Base-by-base conservation (phyloP, 2,888 invertebrate genomes). In the Pterostichus niger region DNA sequence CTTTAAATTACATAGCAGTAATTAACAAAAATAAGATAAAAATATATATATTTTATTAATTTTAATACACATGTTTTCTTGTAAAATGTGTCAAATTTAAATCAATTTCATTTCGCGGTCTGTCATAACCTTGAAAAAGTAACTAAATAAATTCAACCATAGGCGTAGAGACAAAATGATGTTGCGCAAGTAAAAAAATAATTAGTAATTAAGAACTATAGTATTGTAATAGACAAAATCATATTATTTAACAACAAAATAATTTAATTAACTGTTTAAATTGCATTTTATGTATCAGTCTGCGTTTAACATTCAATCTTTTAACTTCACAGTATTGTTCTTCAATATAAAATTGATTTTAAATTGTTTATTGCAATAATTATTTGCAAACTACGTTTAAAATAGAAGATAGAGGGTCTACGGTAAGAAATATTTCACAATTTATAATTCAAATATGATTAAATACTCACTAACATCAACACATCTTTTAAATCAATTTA, bases 201-300 rank as follows among this genome's bases (percentile, higher is more conserved):
- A 59, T 59, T 31, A 59, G 6, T 40, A 59, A 59, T 59, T 17
- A 10, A 10, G 11, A 31, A 59, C 31, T 17, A 54, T 15, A 17
- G 17, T 17, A 49, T 49, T 6, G n/a, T 10, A 56, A 56, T 56
- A 31, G n/a, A 49, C 5, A 17, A 56, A 56, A 59, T 31, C 24
- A 24, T 59, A 31, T 59, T 59, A 59, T 59, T 59, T 11, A 59
- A 59, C 59, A 31, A 6, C 7, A 11, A 59, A 59, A 59, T 59
- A 59, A 59, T 59, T 59, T 59, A 59, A 59, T 59, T 59, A 59
- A 10, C 11, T 2, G 0, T 31, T 31, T 33, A 64, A 35, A 64
- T 35, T n/a, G n/a, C 6, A 15, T 64, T n/a, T 40, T 35, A 6
- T 15, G 64, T 64, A 40, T n/a, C 64, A 64, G 35, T 64, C 7